phyloP scores from a whole-genome alignment of 2,888 invertebrate species.

The Diachrysia chrysitis region DNA sequence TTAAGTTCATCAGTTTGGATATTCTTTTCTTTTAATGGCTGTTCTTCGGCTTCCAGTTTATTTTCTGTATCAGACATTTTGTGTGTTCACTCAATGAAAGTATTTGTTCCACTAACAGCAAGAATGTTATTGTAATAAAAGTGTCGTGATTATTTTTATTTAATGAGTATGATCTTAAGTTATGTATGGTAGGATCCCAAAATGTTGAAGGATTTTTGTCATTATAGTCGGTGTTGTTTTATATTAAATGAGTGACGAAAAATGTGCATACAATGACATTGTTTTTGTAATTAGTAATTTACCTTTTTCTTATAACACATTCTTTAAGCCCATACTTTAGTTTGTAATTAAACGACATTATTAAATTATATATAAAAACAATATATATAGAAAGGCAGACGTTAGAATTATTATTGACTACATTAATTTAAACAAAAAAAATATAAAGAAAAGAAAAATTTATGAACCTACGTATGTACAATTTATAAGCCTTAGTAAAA shows the following conservation, averaged over 20 bases:
- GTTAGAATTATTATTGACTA: too few species aligned
- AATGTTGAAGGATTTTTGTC: slow-evolving; percentile 8
- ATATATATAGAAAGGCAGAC: too few species aligned
- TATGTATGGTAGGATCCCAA: slow-evolving; percentile 42
- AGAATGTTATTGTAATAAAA: slow-evolving; percentile 35
- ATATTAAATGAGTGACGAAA: slow-evolving; percentile 1
- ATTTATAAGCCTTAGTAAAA: too few species aligned
- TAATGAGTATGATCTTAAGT: slow-evolving; percentile 23
- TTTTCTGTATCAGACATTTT: slow-evolving; percentile 69
- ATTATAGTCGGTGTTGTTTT: slow-evolving; percentile 43
- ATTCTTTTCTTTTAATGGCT: slow-evolving; percentile 70
- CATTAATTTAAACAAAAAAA: too few species aligned
- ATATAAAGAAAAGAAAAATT: too few species aligned
- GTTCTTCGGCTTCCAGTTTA: slow-evolving; percentile 67
- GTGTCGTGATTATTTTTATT: slow-evolving; percentile 63
- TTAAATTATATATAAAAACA: too few species aligned
- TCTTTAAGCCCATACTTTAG: background rate
- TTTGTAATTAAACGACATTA: background rate
- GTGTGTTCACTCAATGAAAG: slow-evolving; percentile 49
- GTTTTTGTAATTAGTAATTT: background rate
- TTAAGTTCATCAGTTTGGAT: slow-evolving; percentile 54
- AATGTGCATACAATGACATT: background rate
- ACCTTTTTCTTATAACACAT: background rate
- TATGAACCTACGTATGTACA: too few species aligned
- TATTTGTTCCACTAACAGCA: slow-evolving; percentile 59